Evolutionary conservation across 92 coral and sea anemone species (phyloP), one percentile per base, ranked within the genome.

Genomic region (Pocillopora meandrina): DNA sequence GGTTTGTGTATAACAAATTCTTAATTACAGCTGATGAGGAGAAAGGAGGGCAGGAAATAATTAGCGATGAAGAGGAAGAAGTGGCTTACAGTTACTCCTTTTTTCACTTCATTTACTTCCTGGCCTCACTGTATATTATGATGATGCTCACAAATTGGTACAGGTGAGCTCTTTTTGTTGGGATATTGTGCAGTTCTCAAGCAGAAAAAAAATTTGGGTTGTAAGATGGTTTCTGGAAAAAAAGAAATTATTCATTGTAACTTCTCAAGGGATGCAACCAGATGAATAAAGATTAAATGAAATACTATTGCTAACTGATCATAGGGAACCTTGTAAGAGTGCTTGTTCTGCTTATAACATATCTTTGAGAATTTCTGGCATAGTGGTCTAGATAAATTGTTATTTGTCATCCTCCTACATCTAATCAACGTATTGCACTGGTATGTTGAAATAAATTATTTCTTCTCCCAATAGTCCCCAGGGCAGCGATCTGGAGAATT

Each of bases 111-210:
- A 80, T 96, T 36, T 94, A 82, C 85, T 91, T 96, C 74, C 86
- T 96, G 81, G 98, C 98, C 2, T 89, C 98, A 0, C 83, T 96
- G 47, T 96, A 94, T 77, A 94, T 94, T 82, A 96, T 96, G 98
- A 96, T 96, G 98, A 89, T 93, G 26, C 88, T 96, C 60, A 95
- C 98, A 2, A 93, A 92, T 61, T 95, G 98, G 98, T 90, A 90
- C 84, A 92, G 97, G 98, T 95, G 57, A 74, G 94, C 31, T 12
- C 18, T 52, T 20, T 19, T 12, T 23, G 64, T 21, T 74, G 61
- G 19, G 78, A 16, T 49, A 56, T 21, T 23, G 74, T 76, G 16
- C 17, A 82, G 52, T 26, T 42, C 56, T 34, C 8, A 8, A 17
- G 31, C 7, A 59, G 10, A 59, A 8, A 12, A 14, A 33, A 60